phyloP scores from a whole-genome alignment of 53 echinoderm and acorn worm species.

The Antedon mediterranea region DNA sequence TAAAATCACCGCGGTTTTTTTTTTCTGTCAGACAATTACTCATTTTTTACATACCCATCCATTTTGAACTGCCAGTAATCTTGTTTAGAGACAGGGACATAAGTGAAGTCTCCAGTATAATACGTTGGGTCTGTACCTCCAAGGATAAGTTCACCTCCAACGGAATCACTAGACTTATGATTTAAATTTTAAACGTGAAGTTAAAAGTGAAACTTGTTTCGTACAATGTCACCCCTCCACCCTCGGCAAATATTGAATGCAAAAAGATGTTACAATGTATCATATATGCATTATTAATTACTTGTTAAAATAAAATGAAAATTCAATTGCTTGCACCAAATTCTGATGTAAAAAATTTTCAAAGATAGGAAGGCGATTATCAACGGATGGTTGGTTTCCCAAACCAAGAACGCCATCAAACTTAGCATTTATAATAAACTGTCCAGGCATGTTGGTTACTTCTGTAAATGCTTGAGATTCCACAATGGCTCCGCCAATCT shows the following conservation, averaged over 20 bases:
- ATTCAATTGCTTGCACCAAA: slow-evolving; percentile 18
- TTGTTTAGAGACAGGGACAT: slow-evolving; percentile 39
- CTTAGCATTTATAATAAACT: slow-evolving; percentile 64
- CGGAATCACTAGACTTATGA: slow-evolving; percentile 18
- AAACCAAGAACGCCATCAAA: slow-evolving; percentile 90
- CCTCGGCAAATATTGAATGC: too few relatives aligned
- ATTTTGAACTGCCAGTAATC: slow-evolving; percentile 83
- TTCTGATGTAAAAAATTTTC: slow-evolving; percentile 49
- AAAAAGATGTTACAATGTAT: too few relatives aligned
- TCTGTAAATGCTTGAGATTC: slow-evolving; percentile 61
- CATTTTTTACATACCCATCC: slow-evolving; percentile 65
- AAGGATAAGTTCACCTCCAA: slow-evolving; percentile 61
- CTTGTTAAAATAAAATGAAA: slow-evolving; percentile 78
- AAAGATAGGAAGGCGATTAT: slow-evolving; percentile 47
- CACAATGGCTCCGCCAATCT: slow-evolving; percentile 34
- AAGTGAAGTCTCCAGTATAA: slow-evolving; percentile 60
- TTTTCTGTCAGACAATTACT: too few relatives aligned
- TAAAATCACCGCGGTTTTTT: too few relatives aligned
- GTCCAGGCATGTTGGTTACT: slow-evolving; percentile 49
- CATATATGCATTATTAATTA: neutral
- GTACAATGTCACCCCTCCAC: too few relatives aligned
- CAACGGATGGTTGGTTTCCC: slow-evolving; percentile 58
- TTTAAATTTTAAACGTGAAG: too few relatives aligned
- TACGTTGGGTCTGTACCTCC: slow-evolving; percentile 43
- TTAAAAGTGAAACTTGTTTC: too few relatives aligned